Evolutionary conservation across 2,888 invertebrate species (phyloP).

Genomic region (Euzophera pinguis): DNA sequence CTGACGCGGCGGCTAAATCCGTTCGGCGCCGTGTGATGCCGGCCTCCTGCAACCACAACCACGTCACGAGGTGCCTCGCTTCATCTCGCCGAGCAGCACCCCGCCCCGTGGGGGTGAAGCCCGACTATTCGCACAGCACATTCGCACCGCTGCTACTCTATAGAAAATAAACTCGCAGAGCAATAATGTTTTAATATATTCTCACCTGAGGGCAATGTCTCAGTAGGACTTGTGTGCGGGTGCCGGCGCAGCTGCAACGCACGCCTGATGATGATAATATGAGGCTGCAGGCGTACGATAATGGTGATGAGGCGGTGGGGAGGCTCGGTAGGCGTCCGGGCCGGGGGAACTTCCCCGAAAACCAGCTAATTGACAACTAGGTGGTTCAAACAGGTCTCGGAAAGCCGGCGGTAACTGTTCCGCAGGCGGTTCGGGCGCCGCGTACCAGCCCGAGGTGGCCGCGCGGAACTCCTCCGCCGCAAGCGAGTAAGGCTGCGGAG

Average conservation of each 20-base stretch:
- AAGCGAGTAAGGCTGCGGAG: conserved; percentile 70
- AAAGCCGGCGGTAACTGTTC: conserved; percentile 68
- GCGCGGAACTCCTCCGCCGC: conserved; percentile 80
- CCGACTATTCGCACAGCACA: conserved; percentile 54
- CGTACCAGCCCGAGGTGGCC: conserved; percentile 73
- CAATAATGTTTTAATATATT: conserved; percentile 29
- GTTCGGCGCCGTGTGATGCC: conserved; percentile 71
- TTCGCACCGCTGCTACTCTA: conserved; percentile 55
- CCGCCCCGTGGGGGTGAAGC: conserved; percentile 41
- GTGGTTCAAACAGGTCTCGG: conserved; percentile 74
- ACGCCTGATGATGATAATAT: conserved; percentile 81
- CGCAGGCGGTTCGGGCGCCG: conserved; percentile 73
- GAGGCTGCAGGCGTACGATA: conserved; percentile 69
- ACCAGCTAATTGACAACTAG: conserved; percentile 73
- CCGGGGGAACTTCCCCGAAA: conserved; percentile 70
- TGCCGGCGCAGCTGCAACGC: conserved; percentile 74
- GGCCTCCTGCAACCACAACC: conserved; percentile 77
- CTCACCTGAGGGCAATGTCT: conserved; percentile 65
- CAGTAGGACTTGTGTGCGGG: conserved; percentile 76
- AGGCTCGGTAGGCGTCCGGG: conserved; percentile 62
- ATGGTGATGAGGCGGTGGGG: conserved; percentile 72
- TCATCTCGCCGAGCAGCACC: conserved; percentile 36
- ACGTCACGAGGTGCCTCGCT: conserved; percentile 63
- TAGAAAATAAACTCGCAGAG: conserved; percentile 42
- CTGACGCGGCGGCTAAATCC: conserved; percentile 74